Conservation (phyloP, 2,888 invertebrate genomes). For the Pelosia muscerda region DNA sequence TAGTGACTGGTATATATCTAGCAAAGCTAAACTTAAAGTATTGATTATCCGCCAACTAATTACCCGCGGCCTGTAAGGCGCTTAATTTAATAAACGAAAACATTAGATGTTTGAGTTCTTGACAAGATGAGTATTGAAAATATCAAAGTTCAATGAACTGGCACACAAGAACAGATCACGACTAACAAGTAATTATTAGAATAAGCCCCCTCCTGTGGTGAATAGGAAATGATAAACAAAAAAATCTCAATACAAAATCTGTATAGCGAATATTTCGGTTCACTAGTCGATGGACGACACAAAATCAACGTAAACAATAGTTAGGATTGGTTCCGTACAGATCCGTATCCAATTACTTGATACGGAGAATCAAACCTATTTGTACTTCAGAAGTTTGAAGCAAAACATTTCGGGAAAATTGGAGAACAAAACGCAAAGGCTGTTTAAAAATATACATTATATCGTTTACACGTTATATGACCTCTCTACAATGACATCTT, state of each 20-base stretch:
- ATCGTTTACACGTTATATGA: neutral
- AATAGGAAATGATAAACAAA: constrained; percentile 5
- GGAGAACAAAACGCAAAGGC: constrained; percentile 1
- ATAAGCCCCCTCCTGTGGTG: neutral
- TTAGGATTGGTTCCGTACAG: constrained; percentile 34
- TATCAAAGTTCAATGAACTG: neutral
- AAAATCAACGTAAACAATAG: constrained; percentile 35
- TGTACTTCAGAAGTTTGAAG: constrained; percentile 14
- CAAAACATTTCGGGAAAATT: constrained; percentile 28
- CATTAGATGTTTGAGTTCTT: neutral
- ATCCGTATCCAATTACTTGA: constrained; percentile 37
- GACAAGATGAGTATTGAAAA: neutral
- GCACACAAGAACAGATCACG: neutral
- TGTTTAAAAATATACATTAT: neutral
- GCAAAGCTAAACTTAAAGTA: no score
- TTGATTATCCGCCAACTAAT: no score
- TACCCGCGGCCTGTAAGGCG: no score
- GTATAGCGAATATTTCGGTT: constrained; percentile 23
- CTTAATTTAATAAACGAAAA: neutral
- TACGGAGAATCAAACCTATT: constrained; percentile 25
- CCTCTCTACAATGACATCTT: neutral
- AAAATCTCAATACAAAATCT: constrained; percentile 7
- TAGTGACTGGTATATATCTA: no score
- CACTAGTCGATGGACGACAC: constrained; percentile 27
- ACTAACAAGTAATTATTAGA: neutral